A percentile compares a stretch with the other conserved stretches of the same genome.
These are phyloP conservation scores for Tachyglossus aculeatus DNA, from an alignment of 2,797 vertebrate species.

Conservation along the genomic window DNA sequence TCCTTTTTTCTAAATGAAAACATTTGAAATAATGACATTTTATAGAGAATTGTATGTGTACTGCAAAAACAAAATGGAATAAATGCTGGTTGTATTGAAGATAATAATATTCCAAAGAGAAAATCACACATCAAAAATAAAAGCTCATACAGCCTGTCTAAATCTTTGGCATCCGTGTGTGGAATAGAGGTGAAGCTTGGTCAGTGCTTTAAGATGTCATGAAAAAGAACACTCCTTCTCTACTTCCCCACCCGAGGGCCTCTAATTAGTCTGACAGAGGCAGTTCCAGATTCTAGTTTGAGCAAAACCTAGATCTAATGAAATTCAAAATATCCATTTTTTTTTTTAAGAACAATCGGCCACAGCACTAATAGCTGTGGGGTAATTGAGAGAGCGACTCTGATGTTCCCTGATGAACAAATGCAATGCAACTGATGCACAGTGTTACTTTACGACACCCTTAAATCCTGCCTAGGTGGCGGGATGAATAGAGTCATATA, in stretches of 20 bases:
- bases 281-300: slow-evolving; percentile 23
- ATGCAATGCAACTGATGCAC: not conserved
- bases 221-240: not conserved
- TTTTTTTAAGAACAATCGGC: not conserved
- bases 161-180: not conserved
- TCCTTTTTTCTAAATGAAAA: slow-evolving; percentile 31
- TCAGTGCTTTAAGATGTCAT: slow-evolving; percentile 10
- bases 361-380: slow-evolving; percentile 12
- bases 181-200: slow-evolving; percentile 1
- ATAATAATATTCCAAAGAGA: slow-evolving; percentile 14
- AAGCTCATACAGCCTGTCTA: not conserved
- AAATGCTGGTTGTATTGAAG: slow-evolving; percentile 10
- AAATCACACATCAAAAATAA: slow-evolving; percentile 22
- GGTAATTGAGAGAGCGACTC: not conserved
- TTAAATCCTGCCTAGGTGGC: not conserved
- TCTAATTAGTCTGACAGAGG: slow-evolving; percentile 45
- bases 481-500: not conserved
- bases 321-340: slow-evolving; percentile 28
- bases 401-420: slow-evolving; percentile 9
- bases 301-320: slow-evolving; percentile 35
- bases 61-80: slow-evolving; percentile 13
- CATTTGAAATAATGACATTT: not conserved
- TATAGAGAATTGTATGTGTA: not conserved
- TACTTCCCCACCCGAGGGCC: not conserved
- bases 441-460: not conserved